Evolutionary conservation across 2,113 vertebrate species (phyloP), one percentile per base, ranked within the genome.

Genomic region (Upupa epops): DNA sequence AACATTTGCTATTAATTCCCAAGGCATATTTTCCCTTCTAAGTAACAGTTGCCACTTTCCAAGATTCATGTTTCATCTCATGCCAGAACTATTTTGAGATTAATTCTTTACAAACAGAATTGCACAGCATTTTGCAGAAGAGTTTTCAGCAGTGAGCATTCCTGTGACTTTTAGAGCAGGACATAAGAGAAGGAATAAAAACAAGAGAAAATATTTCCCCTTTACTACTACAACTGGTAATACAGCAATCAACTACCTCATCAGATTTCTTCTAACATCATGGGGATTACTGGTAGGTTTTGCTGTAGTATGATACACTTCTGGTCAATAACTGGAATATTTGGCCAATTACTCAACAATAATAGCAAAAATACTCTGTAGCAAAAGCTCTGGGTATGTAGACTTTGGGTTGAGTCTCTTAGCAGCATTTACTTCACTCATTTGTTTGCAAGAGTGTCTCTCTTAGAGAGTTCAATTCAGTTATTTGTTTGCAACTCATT

Each of bases 191-290:
- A 48, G n/a, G 32, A 59, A 28, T 28, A 9, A n/a, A 42, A 17
- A 29, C 29, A 19, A 13, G 25, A 11, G 1, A 15, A 29, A 49
- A n/a, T 16, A 0, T 32, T 21, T 29, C 4, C 25, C 8, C 40
- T 78, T 68, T 56, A n/a, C 26, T 72, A 60, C 14, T 56, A 18
- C 31, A 51, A n/a, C 8, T 16, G 16, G 14, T 21, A 64, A 75
- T 28, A 55, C 0, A 12, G 5, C 40, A 61, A 56, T 22, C 48
- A 31, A 71, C 15, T 21, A 84, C 69, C 4, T 40, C 16, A 68
- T 32, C 5, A 16, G 21, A 42, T 83, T 83, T 71, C 18, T 64
- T 65, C 28, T 6, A 72, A 19, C 3, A 63, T 3, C 40, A 52
- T 28, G 58, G 46, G 5, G n/a, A 59, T 51, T 54, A 34, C 9